phyloP scores from a whole-genome alignment of 2,113 vertebrate species.

The Arizona elegans region DNA sequence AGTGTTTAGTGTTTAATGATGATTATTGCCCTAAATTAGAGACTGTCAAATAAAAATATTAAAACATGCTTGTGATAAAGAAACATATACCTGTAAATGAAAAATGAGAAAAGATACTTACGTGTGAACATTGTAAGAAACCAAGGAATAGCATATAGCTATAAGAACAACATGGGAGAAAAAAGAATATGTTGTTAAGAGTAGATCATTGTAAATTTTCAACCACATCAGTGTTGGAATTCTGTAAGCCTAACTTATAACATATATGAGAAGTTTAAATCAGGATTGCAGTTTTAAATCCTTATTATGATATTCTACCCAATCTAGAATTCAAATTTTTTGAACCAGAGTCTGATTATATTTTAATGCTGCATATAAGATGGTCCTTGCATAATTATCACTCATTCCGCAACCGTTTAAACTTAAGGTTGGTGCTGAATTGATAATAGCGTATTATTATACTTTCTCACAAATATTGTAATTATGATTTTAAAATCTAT shows the following conservation, averaged over 20 bases:
- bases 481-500: background rate
- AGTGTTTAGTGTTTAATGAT: background rate
- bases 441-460: background rate
- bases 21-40: background rate
- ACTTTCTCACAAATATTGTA: background rate
- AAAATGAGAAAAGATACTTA: slow-evolving; percentile 73
- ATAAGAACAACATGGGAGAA: slow-evolving; percentile 26
- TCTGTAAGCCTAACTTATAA: background rate
- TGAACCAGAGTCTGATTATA: background rate
- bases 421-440: background rate
- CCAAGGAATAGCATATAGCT: slow-evolving; percentile 98
- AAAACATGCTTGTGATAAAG: background rate
- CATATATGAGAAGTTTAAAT: background rate
- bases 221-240: background rate
- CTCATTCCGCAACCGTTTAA: background rate
- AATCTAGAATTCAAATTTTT: background rate
- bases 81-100: background rate
- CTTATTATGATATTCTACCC: background rate
- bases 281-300: background rate
- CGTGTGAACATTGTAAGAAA: slow-evolving; percentile 99
- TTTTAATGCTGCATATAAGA: background rate
- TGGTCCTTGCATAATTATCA: background rate
- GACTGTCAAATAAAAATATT: background rate
- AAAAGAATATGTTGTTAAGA: background rate
- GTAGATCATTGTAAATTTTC: background rate